Base-by-base conservation (phyloP, 2,888 invertebrate species). In the Drosophila mimica region DNA sequence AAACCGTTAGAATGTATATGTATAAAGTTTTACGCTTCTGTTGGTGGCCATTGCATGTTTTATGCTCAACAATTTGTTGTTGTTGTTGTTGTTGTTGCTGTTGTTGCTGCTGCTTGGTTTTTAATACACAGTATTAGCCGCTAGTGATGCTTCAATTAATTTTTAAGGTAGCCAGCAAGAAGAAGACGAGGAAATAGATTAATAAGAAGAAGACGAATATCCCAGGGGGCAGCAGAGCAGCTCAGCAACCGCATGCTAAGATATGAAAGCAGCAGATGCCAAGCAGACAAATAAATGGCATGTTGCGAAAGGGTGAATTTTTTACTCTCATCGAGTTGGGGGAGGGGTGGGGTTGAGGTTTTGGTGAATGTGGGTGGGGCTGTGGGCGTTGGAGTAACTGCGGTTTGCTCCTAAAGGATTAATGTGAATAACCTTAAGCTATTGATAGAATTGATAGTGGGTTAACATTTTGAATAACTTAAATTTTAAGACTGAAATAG, bases 61-160 rank as follows among this genome's bases (percentile, higher is more conserved):
- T 83, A 86, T 86, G 74, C 72, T 61, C 66, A 58, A 11, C 72
- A 53, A 76, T 76, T 80, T 64, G 79, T 63, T 78, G 67, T 58
- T 67, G 43, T n/a, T 30, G 43, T n/a, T 60, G 64, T 38, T 53
- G 61, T 28, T 53, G 65, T 43, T 46, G 62, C 46, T 63, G 53
- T 46, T 43, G 40, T 31, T 17, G 25, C 17, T 54, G 28, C 36
- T 70, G 67, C 61, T 71, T 15, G 60, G 69, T 82, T 90, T 82
- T 87, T 89, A 89, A 89, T 84, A 85, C 61, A 76, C 87, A 78
- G 80, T 79, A 82, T 83, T 83, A 86, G 79, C 79, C 81, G 74
- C 75, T 83, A 81, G 78, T 86, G 90, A 90, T 88, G 89, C 75
- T 89, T 88, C 87, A 88, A 90, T 90, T 90, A 88, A 90, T 90